phyloP scores from a whole-genome alignment of 2,888 invertebrate genomes.

The Amaurobius ferox region DNA sequence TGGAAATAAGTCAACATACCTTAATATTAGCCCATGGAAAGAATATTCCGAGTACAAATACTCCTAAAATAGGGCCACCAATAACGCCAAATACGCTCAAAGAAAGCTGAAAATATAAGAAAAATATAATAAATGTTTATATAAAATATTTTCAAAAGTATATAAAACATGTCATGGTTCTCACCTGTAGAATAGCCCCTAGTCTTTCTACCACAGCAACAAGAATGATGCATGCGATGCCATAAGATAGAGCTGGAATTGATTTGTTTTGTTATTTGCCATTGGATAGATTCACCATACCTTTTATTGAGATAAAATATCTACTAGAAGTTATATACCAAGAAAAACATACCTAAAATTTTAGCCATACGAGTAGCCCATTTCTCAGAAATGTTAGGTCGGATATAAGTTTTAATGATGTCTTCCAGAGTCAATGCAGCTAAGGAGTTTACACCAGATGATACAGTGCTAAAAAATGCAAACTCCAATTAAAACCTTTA shows the following conservation, averaged over 20 bases:
- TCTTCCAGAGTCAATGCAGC: conserved; percentile 95
- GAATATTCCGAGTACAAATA: conserved; percentile 79
- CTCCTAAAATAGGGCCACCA: conserved; percentile 90
- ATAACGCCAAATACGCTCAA: conserved; percentile 92
- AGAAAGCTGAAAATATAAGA: conserved; percentile 84
- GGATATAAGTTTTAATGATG: conserved; percentile 85
- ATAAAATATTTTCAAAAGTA: too few relatives aligned
- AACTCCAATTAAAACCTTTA: too few relatives aligned
- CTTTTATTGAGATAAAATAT: too few relatives aligned
- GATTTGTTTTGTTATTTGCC: background rate
- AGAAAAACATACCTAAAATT: conserved; percentile 80
- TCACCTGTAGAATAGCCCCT: conserved; percentile 92
- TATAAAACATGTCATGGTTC: conserved; percentile 76
- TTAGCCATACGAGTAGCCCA: conserved; percentile 87
- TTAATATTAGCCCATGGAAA: conserved; percentile 84
- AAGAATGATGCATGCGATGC: conserved; percentile 86
- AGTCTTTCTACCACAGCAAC: conserved; percentile 91
- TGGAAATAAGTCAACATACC: too few relatives aligned
- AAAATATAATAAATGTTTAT: too few relatives aligned
- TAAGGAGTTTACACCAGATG: conserved; percentile 94
- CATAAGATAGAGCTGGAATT: conserved; percentile 82
- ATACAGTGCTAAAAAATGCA: conserved; percentile 88
- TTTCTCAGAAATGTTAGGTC: conserved; percentile 82
- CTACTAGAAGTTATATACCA: too few relatives aligned
- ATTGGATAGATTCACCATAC: too few relatives aligned